Conservation (phyloP, 2,888 invertebrate species). For the Aleiodes alternator region DNA sequence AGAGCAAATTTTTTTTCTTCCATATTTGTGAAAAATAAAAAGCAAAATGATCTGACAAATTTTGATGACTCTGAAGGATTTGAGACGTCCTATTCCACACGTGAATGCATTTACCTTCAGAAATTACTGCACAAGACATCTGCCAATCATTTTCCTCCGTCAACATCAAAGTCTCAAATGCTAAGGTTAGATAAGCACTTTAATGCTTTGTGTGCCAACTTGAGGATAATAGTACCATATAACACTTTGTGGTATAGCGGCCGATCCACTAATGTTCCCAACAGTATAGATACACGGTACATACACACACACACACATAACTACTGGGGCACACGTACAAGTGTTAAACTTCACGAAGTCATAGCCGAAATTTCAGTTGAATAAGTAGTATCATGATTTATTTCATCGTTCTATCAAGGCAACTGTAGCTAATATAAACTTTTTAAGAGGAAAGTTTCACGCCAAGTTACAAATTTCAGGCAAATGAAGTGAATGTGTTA, state of each 20-base stretch:
- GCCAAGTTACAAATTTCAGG: too few species aligned
- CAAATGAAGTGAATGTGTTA: too few species aligned
- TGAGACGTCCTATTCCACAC: constrained; percentile 4
- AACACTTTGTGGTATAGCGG: neutral
- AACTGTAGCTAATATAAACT: too few species aligned
- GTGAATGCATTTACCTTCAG: neutral
- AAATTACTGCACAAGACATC: constrained; percentile 4
- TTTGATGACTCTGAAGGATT: neutral
- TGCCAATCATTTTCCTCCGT: constrained; percentile 10
- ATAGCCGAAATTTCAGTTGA: too few species aligned
- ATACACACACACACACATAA: too few species aligned
- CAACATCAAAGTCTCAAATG: constrained; percentile 14
- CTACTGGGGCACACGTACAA: too few species aligned
- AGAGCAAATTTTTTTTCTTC: neutral
- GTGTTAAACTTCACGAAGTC: too few species aligned
- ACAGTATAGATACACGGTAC: too few species aligned
- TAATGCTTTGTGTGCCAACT: constrained; percentile 23
- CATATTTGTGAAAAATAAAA: neutral
- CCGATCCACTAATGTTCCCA: too few species aligned
- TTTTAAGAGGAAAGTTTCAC: too few species aligned
- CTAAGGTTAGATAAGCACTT: constrained; percentile 16
- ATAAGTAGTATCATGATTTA: too few species aligned
- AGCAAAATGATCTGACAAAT: neutral
- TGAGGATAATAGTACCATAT: constrained; percentile 4
- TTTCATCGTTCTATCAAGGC: too few species aligned